Evolutionary conservation across 2,797 vertebrate genomes (phyloP).

Genomic region (Crocodylus rhombifer): DNA sequence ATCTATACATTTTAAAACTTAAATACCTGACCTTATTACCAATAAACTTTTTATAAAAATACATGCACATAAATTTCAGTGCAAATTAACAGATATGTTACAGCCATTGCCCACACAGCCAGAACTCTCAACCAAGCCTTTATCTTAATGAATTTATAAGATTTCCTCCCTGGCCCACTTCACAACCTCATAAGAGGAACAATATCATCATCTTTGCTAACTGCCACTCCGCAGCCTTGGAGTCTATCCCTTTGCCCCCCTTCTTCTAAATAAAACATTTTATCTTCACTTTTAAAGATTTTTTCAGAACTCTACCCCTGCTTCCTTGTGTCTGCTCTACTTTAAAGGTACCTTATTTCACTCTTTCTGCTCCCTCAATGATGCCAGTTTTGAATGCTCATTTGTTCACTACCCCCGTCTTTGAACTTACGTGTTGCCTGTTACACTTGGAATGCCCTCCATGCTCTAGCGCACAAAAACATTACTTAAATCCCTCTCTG

Average conservation of each 20-base stretch:
- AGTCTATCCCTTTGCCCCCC: background rate
- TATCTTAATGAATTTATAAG: background rate
- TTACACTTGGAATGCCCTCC: background rate
- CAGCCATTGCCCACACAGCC: background rate
- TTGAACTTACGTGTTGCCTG: background rate
- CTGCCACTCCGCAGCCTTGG: background rate
- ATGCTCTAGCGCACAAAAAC: background rate
- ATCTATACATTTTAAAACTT: background rate
- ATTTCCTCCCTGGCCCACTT: background rate
- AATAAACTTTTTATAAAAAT: background rate
- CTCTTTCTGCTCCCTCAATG: background rate
- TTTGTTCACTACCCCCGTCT: background rate
- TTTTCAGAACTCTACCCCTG: background rate
- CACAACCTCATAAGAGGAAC: background rate
- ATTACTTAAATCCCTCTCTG: background rate
- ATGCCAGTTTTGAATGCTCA: background rate
- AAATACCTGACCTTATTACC: background rate
- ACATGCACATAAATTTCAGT: background rate
- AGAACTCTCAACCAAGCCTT: background rate
- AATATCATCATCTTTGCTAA: background rate
- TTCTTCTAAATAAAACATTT: background rate
- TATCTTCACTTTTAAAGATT: background rate
- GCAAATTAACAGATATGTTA: background rate
- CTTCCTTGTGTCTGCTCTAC: background rate
- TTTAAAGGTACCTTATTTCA: background rate